Evolutionary conservation across 2,888 invertebrate genomes (phyloP).

Genomic region (Eupithecia pulchellata): DNA sequence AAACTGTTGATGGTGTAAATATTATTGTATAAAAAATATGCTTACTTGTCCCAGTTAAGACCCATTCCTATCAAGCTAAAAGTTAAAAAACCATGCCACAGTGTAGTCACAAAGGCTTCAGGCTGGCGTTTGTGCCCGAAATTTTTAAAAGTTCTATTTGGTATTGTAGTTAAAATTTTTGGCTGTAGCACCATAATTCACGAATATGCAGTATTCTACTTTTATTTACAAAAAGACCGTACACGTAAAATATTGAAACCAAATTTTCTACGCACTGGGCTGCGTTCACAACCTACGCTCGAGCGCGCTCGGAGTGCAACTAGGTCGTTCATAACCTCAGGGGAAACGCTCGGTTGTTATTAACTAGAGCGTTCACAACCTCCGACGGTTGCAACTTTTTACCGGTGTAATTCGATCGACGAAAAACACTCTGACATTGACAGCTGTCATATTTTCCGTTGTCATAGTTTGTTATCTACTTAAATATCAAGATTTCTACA

Average conservation of each 20-base stretch:
- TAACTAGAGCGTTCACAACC: no score
- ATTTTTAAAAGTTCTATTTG: constrained; percentile 68
- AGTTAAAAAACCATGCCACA: constrained; percentile 79
- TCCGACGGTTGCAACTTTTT: no score
- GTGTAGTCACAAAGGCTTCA: constrained; percentile 60
- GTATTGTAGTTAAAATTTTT: constrained; percentile 33
- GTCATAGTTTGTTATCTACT: no score
- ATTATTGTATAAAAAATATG: constrained; percentile 11
- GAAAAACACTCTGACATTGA: no score
- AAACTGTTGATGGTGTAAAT: not conserved
- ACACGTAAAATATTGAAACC: not conserved
- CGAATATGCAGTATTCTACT: not conserved
- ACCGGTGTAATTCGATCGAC: no score
- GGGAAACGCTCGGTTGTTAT: no score
- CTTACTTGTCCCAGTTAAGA: constrained; percentile 73
- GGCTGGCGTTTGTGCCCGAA: constrained; percentile 77
- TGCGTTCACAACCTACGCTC: no score
- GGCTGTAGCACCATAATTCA: constrained; percentile 21
- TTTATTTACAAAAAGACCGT: not conserved
- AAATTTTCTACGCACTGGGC: no score
- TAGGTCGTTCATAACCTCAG: no score
- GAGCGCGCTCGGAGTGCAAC: no score
- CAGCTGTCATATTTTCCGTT: no score
- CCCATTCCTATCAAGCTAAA: constrained; percentile 69
- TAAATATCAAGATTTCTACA: no score